These are phyloP conservation scores for Tapirus indicus DNA, from an alignment of 2,797 vertebrate species.

Conservation along the genomic window DNA sequence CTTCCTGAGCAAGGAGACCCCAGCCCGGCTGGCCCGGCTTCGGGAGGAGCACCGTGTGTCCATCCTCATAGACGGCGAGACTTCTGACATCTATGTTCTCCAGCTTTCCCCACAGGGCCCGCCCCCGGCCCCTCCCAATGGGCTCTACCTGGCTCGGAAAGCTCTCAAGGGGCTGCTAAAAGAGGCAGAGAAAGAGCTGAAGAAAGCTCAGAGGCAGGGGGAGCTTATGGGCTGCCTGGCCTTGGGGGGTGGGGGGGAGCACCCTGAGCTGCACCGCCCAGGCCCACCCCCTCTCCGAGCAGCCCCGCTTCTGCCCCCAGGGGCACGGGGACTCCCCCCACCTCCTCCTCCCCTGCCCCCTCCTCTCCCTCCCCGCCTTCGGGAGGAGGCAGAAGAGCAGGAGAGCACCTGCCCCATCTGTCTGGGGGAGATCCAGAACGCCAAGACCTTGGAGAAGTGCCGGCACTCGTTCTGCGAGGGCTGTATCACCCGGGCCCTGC, in stretches of 20 bases:
- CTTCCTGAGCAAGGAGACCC: conserved; percentile 95
- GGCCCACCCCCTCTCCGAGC: conserved; percentile 87
- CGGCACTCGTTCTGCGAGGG: conserved; percentile 95
- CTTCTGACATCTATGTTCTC: conserved; percentile 96
- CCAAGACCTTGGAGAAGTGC: conserved; percentile 95
- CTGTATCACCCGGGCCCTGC: conserved; percentile 96
- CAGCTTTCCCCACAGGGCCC: conserved; percentile 93
- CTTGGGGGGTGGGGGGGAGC: conserved; percentile 91
- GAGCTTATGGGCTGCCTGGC: conserved; percentile 92
- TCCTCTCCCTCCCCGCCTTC: conserved; percentile 77
- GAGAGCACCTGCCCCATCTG: conserved; percentile 94
- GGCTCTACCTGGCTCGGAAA: conserved; percentile 91
- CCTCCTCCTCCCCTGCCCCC: conserved; percentile 81
- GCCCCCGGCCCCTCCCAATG: conserved; percentile 84
- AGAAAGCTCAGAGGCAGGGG: conserved; percentile 93
- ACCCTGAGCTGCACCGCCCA: conserved; percentile 89
- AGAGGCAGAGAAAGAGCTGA: conserved; percentile 95
- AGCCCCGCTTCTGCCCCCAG: conserved; percentile 85
- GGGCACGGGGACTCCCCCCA: conserved; percentile 79
- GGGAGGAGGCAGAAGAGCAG: conserved; percentile 91
- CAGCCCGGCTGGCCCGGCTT: conserved; percentile 95
- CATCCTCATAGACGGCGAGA: conserved; percentile 95
- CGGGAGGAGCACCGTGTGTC: conserved; percentile 95
- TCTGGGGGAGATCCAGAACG: conserved; percentile 96
- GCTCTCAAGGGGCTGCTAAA: conserved; percentile 97